Conservation (phyloP, 2,797 vertebrate genomes). For the Chaetodon trifasciatus region DNA sequence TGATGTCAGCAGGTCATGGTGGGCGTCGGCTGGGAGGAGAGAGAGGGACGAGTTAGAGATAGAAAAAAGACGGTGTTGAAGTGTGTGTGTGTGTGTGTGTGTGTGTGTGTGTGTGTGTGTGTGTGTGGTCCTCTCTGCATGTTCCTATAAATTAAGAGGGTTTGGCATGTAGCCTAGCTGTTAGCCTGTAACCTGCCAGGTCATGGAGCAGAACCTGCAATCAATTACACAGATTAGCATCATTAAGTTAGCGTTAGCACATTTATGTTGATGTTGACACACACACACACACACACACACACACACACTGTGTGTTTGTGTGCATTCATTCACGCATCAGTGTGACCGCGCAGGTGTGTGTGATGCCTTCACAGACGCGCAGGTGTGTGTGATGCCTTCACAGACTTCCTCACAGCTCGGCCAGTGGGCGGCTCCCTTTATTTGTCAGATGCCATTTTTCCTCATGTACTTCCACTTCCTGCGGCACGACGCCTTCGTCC, state of each 20-base stretch:
- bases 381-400: too few relatives aligned
- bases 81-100: constrained; percentile 1
- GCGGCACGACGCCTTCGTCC: too few relatives aligned
- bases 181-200: constrained; percentile 15
- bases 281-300: not conserved
- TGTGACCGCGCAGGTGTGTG: too few relatives aligned
- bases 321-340: too few relatives aligned
- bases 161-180: constrained; percentile 20
- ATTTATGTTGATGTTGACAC: not conserved
- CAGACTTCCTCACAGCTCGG: too few relatives aligned
- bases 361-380: too few relatives aligned
- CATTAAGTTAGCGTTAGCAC: not conserved
- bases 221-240: constrained; percentile 21
- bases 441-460: too few relatives aligned
- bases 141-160: constrained; percentile 8
- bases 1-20: constrained; percentile 72
- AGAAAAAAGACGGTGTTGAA: too few relatives aligned
- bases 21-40: constrained; percentile 34
- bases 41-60: too few relatives aligned
- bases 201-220: constrained; percentile 11
- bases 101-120: constrained; percentile 3
- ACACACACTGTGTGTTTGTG: not conserved
- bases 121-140: not conserved
- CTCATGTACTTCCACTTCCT: too few relatives aligned
- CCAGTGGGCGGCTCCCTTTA: too few relatives aligned